Base-by-base conservation (phyloP, 1,140 invertebrate species). In the Pseudoatta argentina region DNA sequence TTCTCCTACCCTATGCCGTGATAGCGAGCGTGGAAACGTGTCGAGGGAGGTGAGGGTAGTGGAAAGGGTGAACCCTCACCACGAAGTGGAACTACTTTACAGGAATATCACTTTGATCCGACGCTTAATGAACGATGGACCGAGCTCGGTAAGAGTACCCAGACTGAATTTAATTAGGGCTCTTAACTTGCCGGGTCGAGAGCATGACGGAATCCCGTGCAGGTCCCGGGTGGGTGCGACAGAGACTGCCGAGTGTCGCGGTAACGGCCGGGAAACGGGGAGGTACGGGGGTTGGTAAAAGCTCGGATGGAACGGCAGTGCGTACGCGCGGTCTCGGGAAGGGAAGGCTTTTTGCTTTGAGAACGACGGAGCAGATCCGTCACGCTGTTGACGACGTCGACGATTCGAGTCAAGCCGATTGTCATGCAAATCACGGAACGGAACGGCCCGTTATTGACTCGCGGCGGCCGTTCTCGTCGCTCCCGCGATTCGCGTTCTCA, bases 81-180 rank as follows among this genome's bases (percentile, higher is more conserved):
- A 85, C 87, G 66, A 85, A 87, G 88, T 92, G 86, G 86, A 91
- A 89, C 90, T 91, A 91, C 88, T 89, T 92, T 88, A 89, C 91
- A 81, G 78, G 81, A 94, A 94, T 93, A 94, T 94, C 92, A 92
- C 94, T 95, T 94, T 95, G 94, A 95, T 94, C 94, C 93, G 92
- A 91, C 92, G 93, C 91, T 94, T 93, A 93, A 93, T 92, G 93
- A 93, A 92, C 91, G 91, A 93, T 93, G 93, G 91, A 92, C 91
- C 90, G 87, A 91, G 91, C 90, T 92, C 88, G 89, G 89, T 93
- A 93, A 94, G 93, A 93, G 93, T 93, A 93, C 91, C 94, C 93
- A 93, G 93, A 93, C 93, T 92, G 93, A 94, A 94, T 95, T 94
- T 94, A 94, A 95, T 95, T 94, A 95, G 92, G 91, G 93, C 92